Evolutionary conservation across 2,113 vertebrate species (phyloP).

Genomic region (Menidia beryllina): DNA sequence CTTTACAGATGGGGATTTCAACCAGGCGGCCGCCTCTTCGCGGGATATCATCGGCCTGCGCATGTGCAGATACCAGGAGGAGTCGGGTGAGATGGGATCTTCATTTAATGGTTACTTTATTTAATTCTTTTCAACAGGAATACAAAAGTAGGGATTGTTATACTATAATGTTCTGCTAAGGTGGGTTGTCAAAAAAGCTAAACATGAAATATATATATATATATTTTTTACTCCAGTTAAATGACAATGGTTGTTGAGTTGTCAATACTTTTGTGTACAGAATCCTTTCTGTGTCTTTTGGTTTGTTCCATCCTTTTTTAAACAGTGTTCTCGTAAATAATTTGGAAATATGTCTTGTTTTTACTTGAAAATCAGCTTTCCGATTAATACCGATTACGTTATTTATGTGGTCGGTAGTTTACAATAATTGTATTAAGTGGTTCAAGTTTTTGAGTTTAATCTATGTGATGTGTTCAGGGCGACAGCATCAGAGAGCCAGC

Average conservation of each 20-base stretch:
- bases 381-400: too few species aligned
- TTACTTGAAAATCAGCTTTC: too few species aligned
- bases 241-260: too few species aligned
- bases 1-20: constrained; percentile 95
- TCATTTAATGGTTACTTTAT: not conserved
- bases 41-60: constrained; percentile 90
- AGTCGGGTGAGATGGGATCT: constrained; percentile 55
- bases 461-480: constrained; percentile 81
- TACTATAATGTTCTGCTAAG: not conserved
- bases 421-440: not conserved
- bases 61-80: constrained; percentile 87
- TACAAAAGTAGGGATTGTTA: not conserved
- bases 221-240: too few species aligned
- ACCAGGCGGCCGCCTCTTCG: constrained; percentile 88
- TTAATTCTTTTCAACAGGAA: not conserved
- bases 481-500: constrained; percentile 84
- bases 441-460: constrained; percentile 51
- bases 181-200: too few species aligned
- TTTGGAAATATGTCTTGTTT: too few species aligned
- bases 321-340: too few species aligned
- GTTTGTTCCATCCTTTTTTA: too few species aligned
- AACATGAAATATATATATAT: too few species aligned
- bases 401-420: too few species aligned
- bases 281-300: too few species aligned
- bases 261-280: too few species aligned